These are phyloP conservation scores for Pterobdella sp. DNA, from an alignment of 2,888 invertebrate genomes.

Conservation along the genomic window DNA sequence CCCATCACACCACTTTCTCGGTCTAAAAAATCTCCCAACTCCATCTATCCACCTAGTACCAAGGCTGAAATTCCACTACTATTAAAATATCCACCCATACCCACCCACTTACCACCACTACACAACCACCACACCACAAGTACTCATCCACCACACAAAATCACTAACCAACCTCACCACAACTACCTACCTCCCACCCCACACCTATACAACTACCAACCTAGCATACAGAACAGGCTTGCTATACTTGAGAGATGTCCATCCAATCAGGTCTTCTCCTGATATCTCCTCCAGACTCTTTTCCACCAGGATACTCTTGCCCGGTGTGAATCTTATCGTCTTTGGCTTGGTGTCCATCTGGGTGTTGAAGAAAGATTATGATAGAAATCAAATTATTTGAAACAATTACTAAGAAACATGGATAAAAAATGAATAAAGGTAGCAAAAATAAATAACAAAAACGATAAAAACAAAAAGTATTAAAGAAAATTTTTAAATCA, in stretches of 20 bases:
- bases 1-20: too few species aligned
- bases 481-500: neutral
- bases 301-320: neutral
- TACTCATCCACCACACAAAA: neutral
- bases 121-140: neutral
- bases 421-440: too few species aligned
- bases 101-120: neutral
- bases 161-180: neutral
- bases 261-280: neutral
- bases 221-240: constrained; percentile 2
- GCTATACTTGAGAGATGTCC: neutral
- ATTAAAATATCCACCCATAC: neutral
- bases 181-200: neutral
- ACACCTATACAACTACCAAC: neutral
- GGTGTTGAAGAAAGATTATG: neutral
- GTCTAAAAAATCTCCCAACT: too few species aligned
- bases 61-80: neutral
- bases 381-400: too few species aligned
- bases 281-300: neutral
- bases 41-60: neutral
- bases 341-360: neutral
- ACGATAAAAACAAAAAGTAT: neutral
- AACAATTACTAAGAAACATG: too few species aligned
- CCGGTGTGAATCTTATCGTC: neutral
- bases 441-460: neutral